Evolutionary conservation across 92 coral and sea anemone species (phyloP).

Genomic region (Paramuricea clavata): DNA sequence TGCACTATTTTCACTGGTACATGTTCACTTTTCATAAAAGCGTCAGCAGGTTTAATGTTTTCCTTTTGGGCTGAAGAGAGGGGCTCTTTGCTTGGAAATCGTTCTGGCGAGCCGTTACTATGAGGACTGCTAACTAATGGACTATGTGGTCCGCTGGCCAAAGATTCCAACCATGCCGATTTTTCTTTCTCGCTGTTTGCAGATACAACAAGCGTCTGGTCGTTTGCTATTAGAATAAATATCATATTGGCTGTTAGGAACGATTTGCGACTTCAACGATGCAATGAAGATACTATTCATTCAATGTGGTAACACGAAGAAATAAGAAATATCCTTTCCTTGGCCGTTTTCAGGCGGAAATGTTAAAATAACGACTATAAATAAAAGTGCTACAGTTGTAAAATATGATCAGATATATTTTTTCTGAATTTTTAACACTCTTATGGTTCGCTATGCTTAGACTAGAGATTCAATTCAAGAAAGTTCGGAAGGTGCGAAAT

Average conservation of each 20-base stretch:
- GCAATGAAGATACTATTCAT: not conserved
- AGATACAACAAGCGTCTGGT: conserved; percentile 85
- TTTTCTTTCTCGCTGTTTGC: conserved; percentile 95
- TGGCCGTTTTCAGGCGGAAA: too few relatives aligned
- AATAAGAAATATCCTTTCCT: too few relatives aligned
- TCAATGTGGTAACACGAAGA: too few relatives aligned
- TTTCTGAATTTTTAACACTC: too few relatives aligned
- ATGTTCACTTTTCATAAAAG: conserved; percentile 60
- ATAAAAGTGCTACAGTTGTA: too few relatives aligned
- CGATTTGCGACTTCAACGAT: not conserved
- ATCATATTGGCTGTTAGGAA: not conserved
- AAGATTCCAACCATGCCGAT: conserved; percentile 88
- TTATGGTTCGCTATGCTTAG: too few relatives aligned
- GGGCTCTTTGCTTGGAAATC: conserved; percentile 54
- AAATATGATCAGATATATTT: too few relatives aligned
- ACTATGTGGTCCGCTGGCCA: conserved; percentile 79
- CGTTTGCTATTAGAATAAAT: conserved; percentile 64
- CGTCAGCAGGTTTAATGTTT: conserved; percentile 70
- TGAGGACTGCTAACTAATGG: conserved; percentile 60
- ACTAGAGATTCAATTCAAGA: too few relatives aligned
- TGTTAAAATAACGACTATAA: too few relatives aligned
- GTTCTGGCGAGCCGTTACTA: conserved; percentile 65
- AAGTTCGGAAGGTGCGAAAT: too few relatives aligned
- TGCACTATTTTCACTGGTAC: conserved; percentile 42
- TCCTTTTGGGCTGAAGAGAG: conserved; percentile 81